phyloP scores from a whole-genome alignment of 2,113 vertebrate genomes.

The Sphyrna mokarran region DNA sequence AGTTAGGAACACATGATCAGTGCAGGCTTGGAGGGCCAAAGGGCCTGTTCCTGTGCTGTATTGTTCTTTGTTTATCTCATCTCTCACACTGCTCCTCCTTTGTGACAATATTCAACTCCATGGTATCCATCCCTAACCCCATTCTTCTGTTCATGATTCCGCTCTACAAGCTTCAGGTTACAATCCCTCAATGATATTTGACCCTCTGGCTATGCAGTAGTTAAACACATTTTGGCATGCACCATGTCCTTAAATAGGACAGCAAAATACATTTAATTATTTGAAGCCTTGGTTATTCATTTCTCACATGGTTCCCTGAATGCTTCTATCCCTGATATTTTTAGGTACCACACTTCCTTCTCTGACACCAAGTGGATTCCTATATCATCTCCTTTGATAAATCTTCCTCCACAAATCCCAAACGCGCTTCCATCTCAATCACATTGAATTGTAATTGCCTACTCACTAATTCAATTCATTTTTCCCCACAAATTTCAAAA shows the following conservation, averaged over 20 bases:
- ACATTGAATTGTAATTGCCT: neutral
- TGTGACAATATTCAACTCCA: neutral
- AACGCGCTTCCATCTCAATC: neutral
- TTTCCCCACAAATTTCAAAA: neutral
- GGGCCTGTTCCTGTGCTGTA: too few relatives aligned
- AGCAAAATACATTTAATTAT: neutral
- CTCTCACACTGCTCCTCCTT: neutral
- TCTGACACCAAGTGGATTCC: neutral
- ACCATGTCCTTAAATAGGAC: neutral
- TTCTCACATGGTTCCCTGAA: neutral
- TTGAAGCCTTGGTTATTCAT: neutral
- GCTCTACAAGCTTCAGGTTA: neutral
- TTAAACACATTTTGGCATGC: neutral
- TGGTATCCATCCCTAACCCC: neutral
- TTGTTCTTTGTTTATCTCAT: neutral
- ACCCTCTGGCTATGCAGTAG: neutral
- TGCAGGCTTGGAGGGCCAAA: too few relatives aligned
- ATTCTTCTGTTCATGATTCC: neutral
- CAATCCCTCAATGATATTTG: neutral
- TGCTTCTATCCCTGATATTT: neutral
- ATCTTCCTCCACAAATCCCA: neutral
- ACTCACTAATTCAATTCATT: neutral
- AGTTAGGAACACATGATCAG: too few relatives aligned
- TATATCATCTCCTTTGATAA: neutral
- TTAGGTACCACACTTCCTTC: neutral